Conservation (phyloP, 2,888 invertebrate genomes). For the Achlya flavicornis region DNA sequence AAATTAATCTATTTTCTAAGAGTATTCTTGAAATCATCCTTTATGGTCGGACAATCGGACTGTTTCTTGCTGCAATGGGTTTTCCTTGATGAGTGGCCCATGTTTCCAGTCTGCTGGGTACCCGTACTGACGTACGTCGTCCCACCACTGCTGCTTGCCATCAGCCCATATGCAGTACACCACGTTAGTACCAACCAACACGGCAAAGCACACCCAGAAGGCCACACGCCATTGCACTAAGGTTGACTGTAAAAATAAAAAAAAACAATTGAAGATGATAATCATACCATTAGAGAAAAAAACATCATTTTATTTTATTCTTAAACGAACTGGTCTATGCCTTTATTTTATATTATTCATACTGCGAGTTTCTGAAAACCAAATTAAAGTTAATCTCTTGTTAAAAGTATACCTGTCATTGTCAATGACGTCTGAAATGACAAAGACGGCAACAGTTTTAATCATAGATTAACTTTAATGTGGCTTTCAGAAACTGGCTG, state of each 20-base stretch:
- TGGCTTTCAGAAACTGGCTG: no score
- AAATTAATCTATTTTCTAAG: not conserved
- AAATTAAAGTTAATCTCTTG: no score
- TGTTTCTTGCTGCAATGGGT: slow-evolving; percentile 54
- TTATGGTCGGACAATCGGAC: slow-evolving; percentile 55
- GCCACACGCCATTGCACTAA: slow-evolving; percentile 83
- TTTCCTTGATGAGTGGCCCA: slow-evolving; percentile 57
- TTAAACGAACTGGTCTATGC: no score
- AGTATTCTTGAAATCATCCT: slow-evolving; percentile 28
- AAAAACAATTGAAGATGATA: slow-evolving; percentile 14
- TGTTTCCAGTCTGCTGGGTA: slow-evolving; percentile 74
- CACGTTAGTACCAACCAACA: slow-evolving; percentile 85
- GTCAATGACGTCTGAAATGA: no score
- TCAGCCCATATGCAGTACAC: slow-evolving; percentile 87
- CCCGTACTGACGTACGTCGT: slow-evolving; percentile 81
- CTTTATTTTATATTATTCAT: no score
- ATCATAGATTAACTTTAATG: no score
- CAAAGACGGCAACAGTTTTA: no score
- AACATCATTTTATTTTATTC: no score
- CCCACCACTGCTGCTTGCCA: slow-evolving; percentile 89
- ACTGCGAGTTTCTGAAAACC: no score
- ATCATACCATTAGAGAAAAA: no score
- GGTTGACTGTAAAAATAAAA: slow-evolving; percentile 59
- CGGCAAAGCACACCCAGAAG: slow-evolving; percentile 88
- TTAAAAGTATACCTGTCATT: no score